A percentile compares a stretch with the other conserved stretches of the same genome.
Conservation (phyloP, 2,888 invertebrate species). For the Hanleya hanleyi region DNA sequence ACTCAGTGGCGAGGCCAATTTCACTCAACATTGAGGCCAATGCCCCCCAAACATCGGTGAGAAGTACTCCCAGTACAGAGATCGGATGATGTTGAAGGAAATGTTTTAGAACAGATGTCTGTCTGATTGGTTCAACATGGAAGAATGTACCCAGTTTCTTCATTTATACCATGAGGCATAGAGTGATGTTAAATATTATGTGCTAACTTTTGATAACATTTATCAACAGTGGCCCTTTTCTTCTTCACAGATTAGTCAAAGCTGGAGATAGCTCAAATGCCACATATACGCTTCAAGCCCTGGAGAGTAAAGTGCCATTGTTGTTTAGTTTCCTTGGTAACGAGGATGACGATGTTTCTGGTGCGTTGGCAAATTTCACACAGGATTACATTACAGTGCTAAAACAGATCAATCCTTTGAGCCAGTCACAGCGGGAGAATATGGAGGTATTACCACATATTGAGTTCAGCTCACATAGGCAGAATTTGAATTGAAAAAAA, state of each 20-base stretch:
- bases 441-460: slow-evolving; percentile 65
- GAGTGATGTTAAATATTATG: too few species aligned
- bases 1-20: too few species aligned
- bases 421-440: slow-evolving; percentile 69
- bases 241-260: slow-evolving; percentile 67
- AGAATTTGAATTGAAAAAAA: not conserved
- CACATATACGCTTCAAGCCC: slow-evolving; percentile 54
- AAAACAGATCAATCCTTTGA: slow-evolving; percentile 70
- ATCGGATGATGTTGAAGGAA: too few species aligned
- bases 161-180: too few species aligned
- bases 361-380: slow-evolving; percentile 75
- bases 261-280: slow-evolving; percentile 55
- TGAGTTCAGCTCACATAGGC: not conserved
- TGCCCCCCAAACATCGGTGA: too few species aligned
- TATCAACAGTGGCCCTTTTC: too few species aligned
- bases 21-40: too few species aligned
- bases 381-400: slow-evolving; percentile 75
- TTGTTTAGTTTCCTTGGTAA: slow-evolving; percentile 75
- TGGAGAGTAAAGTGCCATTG: slow-evolving; percentile 75
- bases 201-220: too few species aligned
- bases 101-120: too few species aligned
- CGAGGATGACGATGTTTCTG: slow-evolving; percentile 76
- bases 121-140: too few species aligned
- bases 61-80: too few species aligned
- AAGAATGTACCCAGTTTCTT: too few species aligned